These are phyloP conservation scores for Patella pellucida DNA, from an alignment of 2,888 invertebrate species.

Conservation along the genomic window DNA sequence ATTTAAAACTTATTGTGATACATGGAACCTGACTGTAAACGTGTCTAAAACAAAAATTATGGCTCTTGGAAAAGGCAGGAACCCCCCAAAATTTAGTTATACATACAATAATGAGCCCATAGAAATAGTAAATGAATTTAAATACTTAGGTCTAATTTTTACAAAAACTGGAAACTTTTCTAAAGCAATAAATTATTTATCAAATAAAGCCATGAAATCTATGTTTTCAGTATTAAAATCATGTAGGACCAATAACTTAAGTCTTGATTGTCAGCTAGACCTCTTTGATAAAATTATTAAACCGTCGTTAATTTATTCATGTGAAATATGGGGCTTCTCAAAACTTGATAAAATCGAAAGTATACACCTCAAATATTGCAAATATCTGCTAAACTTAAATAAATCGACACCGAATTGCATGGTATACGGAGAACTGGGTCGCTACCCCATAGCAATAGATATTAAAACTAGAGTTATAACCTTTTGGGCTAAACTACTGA, in stretches of 20 bases:
- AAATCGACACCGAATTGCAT: constrained; percentile 6
- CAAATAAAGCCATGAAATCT: neutral
- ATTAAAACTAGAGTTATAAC: neutral
- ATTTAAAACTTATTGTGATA: neutral
- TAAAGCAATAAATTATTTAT: neutral
- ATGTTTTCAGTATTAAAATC: constrained; percentile 5
- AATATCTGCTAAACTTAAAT: constrained; percentile 8
- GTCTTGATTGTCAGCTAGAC: constrained; percentile 9
- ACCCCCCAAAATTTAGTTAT: too few relatives aligned
- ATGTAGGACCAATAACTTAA: neutral
- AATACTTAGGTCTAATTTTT: neutral
- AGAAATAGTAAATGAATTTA: too few relatives aligned
- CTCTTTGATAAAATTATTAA: constrained; percentile 4
- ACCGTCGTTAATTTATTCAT: neutral
- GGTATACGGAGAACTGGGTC: constrained; percentile 7
- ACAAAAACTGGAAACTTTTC: neutral
- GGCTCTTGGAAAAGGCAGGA: too few relatives aligned
- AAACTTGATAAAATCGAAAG: neutral
- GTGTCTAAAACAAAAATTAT: too few relatives aligned
- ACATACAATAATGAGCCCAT: too few relatives aligned
- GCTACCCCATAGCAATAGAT: neutral
- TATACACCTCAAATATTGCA: constrained; percentile 3
- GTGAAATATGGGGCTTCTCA: constrained; percentile 11
- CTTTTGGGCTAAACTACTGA: neutral
- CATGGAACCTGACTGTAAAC: neutral